Evolutionary conservation across 2,888 invertebrate genomes (phyloP).

Genomic region (Anaspis maculata): DNA sequence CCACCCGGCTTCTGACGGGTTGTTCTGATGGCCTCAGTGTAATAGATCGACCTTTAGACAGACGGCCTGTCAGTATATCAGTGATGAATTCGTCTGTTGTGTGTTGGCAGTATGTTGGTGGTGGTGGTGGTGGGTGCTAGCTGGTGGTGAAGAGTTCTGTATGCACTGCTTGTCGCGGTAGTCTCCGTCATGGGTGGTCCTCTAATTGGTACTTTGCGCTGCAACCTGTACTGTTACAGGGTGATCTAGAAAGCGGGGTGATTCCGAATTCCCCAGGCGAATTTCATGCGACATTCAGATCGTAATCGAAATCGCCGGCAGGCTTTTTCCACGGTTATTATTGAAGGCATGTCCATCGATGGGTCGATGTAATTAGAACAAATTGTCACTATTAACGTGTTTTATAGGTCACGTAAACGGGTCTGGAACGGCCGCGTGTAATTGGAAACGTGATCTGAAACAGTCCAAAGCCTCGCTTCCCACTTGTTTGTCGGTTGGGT

Average conservation of each 20-base stretch:
- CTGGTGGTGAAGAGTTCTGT: too few species aligned
- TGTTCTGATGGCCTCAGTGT: constrained; percentile 1
- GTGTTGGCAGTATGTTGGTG: constrained; percentile 2
- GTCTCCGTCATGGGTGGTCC: constrained; percentile 24
- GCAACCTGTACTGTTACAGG: constrained; percentile 16
- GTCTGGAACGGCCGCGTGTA: constrained; percentile 8
- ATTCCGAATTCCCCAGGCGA: too few species aligned
- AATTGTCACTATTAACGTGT: constrained; percentile 19
- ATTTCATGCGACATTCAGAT: too few species aligned
- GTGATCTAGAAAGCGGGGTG: too few species aligned
- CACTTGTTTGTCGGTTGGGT: too few species aligned
- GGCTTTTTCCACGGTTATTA: too few species aligned
- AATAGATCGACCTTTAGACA: constrained; percentile 4
- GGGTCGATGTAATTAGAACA: constrained; percentile 18
- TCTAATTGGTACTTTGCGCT: constrained; percentile 24
- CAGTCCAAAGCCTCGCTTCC: constrained; percentile 5
- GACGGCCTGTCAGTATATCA: constrained; percentile 7
- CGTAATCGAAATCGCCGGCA: too few species aligned
- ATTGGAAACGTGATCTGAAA: constrained; percentile 19
- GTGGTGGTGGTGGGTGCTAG: constrained; percentile 3
- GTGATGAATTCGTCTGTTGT: constrained; percentile 7
- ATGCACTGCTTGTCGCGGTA: constrained; percentile 1
- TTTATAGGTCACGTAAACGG: constrained; percentile 11
- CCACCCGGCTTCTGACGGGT: too few species aligned
- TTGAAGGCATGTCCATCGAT: too few species aligned